Evolutionary conservation across 2,797 vertebrate genomes (phyloP), one percentile per base, ranked within the genome.

Genomic region (Pangasius krempfi): DNA sequence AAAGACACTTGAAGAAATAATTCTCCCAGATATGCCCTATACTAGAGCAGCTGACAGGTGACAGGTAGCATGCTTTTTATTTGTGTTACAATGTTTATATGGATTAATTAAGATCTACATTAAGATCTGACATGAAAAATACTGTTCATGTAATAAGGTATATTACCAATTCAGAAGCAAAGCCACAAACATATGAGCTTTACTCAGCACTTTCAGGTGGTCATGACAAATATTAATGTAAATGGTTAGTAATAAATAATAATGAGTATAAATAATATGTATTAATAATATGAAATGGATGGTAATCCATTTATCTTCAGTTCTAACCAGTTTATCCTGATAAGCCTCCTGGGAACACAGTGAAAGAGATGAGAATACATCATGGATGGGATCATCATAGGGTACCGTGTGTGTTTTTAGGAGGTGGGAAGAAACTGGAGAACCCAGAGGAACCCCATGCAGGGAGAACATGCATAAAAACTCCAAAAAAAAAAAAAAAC

Each of bases 1-100:
- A 60, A 72, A 89, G 72, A 86, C 52, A 88, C 50, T 81, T 79
- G 16, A 79, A 56, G 18, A 20, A 14, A 52, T 22, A 16, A 76
- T 66, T 66, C 0, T 60, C 40, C 14, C 27, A 60, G 22, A 33
- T 56, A 27, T 64, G 37, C 37, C 54, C 27, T 22, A 47, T 44
- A 62, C 22, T 47, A 64, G 6, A 0, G 25, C 12, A 83, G 81
- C 33, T 50, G 16, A 66, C 50, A 22, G 0, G 4, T n/a, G 40
- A n/a, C 14, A 82, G 10, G 20, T 9, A 3, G 12, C 5, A 44
- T 62, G 56, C 44, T 62, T 80, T 25, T 81, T 16, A 56, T 33
- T 58, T 33, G 30, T 80, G 18, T 56, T 33, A 22, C 18, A 25
- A 22, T 44, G 33, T 5, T 40, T 82, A 27, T 44, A 12, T 82